Base-by-base conservation (phyloP, 2,797 vertebrate species). In the Euphonia xanthogaster region DNA sequence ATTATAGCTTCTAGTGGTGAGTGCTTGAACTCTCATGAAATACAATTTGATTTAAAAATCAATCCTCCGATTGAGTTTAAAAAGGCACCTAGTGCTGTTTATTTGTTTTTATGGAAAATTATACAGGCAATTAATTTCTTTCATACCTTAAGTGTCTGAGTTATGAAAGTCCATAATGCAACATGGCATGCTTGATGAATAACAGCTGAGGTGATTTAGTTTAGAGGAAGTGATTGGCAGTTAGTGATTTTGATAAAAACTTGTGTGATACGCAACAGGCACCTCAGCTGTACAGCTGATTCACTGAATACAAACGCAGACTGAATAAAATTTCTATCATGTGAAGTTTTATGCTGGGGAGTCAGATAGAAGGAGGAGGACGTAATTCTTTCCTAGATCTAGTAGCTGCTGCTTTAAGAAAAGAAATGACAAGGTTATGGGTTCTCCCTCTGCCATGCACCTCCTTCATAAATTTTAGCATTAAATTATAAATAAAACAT, bases 401-500 rank as follows among this genome's bases (percentile, higher is more conserved):
- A 92, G 90, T 70, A 91, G 81, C 72, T 89, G 91, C 72, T 93
- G 68, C 88, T 96, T 95, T 95, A 90, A 94, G 88, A 85, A 90
- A 93, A 82, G 79, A 79, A 96, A 97, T 87, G 68, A 94, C 86
- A 94, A 93, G 86, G 83, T 75, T 94, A 92, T 55, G 68, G 90
- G 86, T 65, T 96, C 86, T 89, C 90, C 78, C 72, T 93, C 74
- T 77, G 81, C 83, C 86, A 63, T 61, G 72, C 58, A 93, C 72
- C 90, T 83, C 86, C 91, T 94, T 94, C 90, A 95, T 96, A 96
- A 94, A 96, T 94, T 96, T 94, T 77, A 95, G 89, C 91, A 95
- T 92, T 91, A 93, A 93, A 96, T 95, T 94, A 95, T 96, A 97
- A 97, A 97, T 96, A 96, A 96, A 97, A 94, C 78, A 97, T 96